These are phyloP conservation scores for Pelusios castaneus DNA, from an alignment of 2,113 vertebrate genomes.

Conservation along the genomic window DNA sequence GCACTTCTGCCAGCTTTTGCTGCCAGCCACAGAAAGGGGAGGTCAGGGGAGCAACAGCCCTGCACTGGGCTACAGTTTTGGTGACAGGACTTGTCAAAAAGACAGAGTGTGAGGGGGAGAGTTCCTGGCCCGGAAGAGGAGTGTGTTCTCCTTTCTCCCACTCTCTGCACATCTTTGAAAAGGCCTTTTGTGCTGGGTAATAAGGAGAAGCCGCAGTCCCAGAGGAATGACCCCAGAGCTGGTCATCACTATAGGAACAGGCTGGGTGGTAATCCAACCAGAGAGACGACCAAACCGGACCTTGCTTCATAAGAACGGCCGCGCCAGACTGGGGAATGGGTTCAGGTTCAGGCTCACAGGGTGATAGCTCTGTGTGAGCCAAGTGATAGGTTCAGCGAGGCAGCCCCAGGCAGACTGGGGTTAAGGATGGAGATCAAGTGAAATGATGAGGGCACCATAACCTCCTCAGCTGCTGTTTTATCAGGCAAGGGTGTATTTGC, in stretches of 20 bases:
- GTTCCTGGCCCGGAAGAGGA: neutral
- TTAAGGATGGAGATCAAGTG: neutral
- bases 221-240: neutral
- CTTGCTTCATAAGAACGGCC: neutral
- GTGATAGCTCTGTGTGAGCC: neutral
- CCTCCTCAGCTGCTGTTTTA: neutral
- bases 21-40: neutral
- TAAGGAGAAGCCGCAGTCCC: neutral
- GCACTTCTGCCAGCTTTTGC: neutral
- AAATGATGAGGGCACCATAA: fast-evolving
- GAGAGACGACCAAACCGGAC: neutral
- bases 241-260: neutral
- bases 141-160: neutral
- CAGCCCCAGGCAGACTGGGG: neutral
- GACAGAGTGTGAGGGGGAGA: neutral
- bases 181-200: neutral
- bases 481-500: fast-evolving
- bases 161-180: neutral
- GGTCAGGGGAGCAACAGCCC: neutral
- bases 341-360: neutral
- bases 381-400: neutral
- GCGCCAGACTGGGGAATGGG: neutral
- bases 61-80: neutral
- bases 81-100: neutral
- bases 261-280: neutral